phyloP scores from a whole-genome alignment of 1,140 invertebrate genomes.

The Drosophila oshimai region DNA sequence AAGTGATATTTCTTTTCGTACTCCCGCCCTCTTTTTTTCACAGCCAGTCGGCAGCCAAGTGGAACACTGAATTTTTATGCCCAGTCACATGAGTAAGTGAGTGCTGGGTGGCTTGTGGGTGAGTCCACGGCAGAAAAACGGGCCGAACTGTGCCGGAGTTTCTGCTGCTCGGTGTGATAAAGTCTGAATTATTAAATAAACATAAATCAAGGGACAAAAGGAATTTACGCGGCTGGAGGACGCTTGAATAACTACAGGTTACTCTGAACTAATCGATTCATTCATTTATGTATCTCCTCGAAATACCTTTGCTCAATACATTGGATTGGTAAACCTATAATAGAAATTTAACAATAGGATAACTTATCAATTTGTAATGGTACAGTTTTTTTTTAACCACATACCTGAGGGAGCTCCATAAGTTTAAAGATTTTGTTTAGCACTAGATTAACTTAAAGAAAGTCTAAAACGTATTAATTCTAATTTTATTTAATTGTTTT shows the following conservation, averaged over 20 bases:
- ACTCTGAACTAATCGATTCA: not conserved
- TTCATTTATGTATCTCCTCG: too few relatives aligned
- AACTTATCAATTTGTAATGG: too few relatives aligned
- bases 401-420: too few relatives aligned
- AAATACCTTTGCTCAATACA: too few relatives aligned
- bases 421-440: too few relatives aligned
- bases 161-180: slow-evolving; percentile 60
- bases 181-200: slow-evolving; percentile 76
- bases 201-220: slow-evolving; percentile 59
- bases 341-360: too few relatives aligned
- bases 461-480: too few relatives aligned
- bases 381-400: not conserved
- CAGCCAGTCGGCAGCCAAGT: slow-evolving; percentile 23
- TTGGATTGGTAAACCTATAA: too few relatives aligned
- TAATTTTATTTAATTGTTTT: too few relatives aligned
- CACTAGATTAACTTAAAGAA: too few relatives aligned
- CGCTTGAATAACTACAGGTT: not conserved
- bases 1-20: slow-evolving; percentile 40
- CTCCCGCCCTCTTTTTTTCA: not conserved
- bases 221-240: slow-evolving; percentile 12
- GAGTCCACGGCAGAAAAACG: not conserved
- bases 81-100: slow-evolving; percentile 42
- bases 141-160: not conserved
- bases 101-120: slow-evolving; percentile 17
- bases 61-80: slow-evolving; percentile 44